phyloP scores from a whole-genome alignment of 1,140 invertebrate species.

The Idris sp. region DNA sequence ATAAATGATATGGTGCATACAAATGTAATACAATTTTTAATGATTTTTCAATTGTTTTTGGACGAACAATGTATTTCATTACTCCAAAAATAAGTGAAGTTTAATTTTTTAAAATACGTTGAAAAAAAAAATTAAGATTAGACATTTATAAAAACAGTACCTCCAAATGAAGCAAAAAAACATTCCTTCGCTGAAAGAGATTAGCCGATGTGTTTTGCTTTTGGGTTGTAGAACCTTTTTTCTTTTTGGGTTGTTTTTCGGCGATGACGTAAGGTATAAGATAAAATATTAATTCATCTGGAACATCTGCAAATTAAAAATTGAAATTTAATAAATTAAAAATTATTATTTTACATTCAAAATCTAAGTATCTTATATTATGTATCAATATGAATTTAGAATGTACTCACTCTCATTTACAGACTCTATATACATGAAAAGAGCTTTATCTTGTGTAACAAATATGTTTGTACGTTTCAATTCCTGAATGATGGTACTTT shows the following conservation, averaged over 20 bases:
- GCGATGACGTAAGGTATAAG: slow-evolving; percentile 6
- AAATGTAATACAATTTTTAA: too few relatives aligned
- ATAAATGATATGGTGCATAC: too few relatives aligned
- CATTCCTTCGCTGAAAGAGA: background rate
- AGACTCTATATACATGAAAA: slow-evolving; percentile 9
- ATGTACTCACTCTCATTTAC: slow-evolving; percentile 8
- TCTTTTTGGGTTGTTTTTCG: slow-evolving; percentile 5
- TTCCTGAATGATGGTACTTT: slow-evolving; percentile 5
- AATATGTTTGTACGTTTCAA: slow-evolving; percentile 4
- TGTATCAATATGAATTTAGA: background rate
- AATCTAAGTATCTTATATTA: too few relatives aligned
- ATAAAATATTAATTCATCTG: slow-evolving; percentile 22
- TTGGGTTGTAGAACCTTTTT: background rate
- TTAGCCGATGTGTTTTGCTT: background rate
- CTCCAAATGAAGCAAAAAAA: background rate
- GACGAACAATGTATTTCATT: too few relatives aligned
- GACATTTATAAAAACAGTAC: background rate
- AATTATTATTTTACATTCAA: too few relatives aligned
- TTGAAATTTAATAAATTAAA: background rate
- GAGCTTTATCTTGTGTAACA: slow-evolving; percentile 5
- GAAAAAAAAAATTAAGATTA: too few relatives aligned
- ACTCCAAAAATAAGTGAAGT: too few relatives aligned
- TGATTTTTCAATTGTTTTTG: too few relatives aligned
- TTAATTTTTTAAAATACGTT: too few relatives aligned
- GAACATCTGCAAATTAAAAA: slow-evolving; percentile 10